These are phyloP conservation scores for Salticus scenicus DNA, from an alignment of 2,888 invertebrate species.

Conservation along the genomic window DNA sequence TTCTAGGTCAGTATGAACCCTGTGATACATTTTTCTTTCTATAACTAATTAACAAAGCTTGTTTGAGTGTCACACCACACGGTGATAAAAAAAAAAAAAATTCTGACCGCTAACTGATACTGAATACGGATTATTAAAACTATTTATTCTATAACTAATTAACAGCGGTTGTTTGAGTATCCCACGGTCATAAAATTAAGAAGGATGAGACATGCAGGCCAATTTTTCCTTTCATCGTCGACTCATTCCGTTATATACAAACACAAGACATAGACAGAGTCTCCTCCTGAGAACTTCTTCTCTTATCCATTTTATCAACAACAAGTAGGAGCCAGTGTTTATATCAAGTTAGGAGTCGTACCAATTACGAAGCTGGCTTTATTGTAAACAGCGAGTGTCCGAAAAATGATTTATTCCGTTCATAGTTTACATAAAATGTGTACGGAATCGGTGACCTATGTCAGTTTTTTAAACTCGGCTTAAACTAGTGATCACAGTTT, in stretches of 20 bases:
- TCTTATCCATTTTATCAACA: slow-evolving; percentile 54
- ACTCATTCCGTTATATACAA: background rate
- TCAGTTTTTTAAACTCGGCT: slow-evolving; percentile 1
- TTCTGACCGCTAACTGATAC: too few relatives aligned
- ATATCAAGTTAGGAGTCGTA: slow-evolving; percentile 37
- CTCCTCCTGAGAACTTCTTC: background rate
- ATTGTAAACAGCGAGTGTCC: slow-evolving; percentile 34
- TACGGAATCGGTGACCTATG: slow-evolving; percentile 27
- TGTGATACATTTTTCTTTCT: too few relatives aligned
- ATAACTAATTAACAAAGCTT: too few relatives aligned
- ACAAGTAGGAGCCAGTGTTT: slow-evolving; percentile 41
- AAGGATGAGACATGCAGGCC: too few relatives aligned
- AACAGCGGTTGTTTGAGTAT: too few relatives aligned
- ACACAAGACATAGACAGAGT: background rate
- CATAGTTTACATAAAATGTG: slow-evolving; percentile 42
- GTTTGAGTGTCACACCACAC: too few relatives aligned
- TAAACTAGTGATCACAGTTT: background rate
- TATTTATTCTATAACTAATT: too few relatives aligned
- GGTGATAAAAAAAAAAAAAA: too few relatives aligned
- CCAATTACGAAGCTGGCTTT: slow-evolving; percentile 37
- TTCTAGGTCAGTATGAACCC: too few relatives aligned
- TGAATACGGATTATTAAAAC: too few relatives aligned
- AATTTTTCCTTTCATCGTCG: background rate
- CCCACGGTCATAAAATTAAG: too few relatives aligned
- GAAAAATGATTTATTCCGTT: slow-evolving; percentile 35